Conservation (phyloP, 2,113 vertebrate species). For the Cranoglanis bouderius region DNA sequence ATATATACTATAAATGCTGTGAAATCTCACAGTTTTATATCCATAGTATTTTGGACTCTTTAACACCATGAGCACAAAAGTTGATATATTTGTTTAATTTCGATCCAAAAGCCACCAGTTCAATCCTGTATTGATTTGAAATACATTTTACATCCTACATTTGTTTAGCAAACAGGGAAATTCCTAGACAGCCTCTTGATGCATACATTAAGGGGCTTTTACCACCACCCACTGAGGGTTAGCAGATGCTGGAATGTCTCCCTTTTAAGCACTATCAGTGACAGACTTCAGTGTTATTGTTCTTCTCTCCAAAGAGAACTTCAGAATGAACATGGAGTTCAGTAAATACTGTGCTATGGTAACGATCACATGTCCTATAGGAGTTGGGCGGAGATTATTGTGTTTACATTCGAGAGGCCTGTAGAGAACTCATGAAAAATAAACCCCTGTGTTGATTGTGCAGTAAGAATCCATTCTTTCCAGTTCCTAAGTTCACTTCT, state of each 20-base stretch:
- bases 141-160: not conserved
- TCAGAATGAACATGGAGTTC: not conserved
- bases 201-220: not conserved
- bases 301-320: not conserved
- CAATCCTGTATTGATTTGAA: not conserved
- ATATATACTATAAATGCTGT: not conserved
- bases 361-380: constrained; percentile 3
- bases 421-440: constrained; percentile 5
- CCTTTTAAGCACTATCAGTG: constrained; percentile 5
- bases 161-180: not conserved
- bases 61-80: not conserved
- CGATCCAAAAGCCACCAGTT: not conserved
- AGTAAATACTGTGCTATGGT: not conserved
- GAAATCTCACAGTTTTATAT: not conserved
- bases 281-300: constrained; percentile 32
- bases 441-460: constrained; percentile 11
- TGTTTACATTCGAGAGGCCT: not conserved
- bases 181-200: not conserved
- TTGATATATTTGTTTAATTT: not conserved
- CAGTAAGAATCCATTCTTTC: not conserved
- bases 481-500: not conserved
- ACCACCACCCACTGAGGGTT: not conserved
- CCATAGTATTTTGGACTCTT: not conserved
- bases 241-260: not conserved
- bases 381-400: not conserved